These are phyloP conservation scores for Habropoda laboriosa DNA, from an alignment of 1,140 invertebrate species.

Conservation along the genomic window DNA sequence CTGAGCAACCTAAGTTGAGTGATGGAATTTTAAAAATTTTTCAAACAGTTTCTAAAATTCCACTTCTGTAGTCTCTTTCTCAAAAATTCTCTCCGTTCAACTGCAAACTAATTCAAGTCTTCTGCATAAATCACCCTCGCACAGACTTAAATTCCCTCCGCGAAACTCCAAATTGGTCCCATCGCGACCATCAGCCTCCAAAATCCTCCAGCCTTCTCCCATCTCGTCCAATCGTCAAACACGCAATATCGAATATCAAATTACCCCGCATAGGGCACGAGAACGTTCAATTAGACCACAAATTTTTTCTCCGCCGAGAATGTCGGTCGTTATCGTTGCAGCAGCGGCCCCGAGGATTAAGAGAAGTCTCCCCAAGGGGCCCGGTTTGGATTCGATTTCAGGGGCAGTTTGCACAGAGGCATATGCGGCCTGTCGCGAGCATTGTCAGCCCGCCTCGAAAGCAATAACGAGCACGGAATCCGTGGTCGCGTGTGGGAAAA, in stretches of 20 bases:
- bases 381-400: slow-evolving; percentile 69
- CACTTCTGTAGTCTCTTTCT: no score
- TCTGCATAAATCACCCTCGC: background rate
- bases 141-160: background rate
- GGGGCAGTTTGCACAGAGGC: slow-evolving; percentile 55
- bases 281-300: slow-evolving; percentile 15
- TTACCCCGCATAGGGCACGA: background rate
- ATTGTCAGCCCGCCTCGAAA: slow-evolving; percentile 58
- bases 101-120: no score
- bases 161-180: background rate
- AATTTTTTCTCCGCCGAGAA: background rate
- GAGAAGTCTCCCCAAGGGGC: slow-evolving; percentile 56
- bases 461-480: slow-evolving; percentile 69
- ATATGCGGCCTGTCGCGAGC: slow-evolving; percentile 57
- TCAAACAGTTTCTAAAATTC: no score
- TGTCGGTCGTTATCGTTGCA: slow-evolving; percentile 43
- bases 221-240: background rate
- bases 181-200: background rate
- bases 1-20: no score
- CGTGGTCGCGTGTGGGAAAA: slow-evolving; percentile 70
- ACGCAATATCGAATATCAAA: background rate
- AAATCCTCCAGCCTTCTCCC: background rate
- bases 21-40: no score
- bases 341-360: slow-evolving; percentile 56
- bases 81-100: no score